Evolutionary conservation across 2,888 invertebrate genomes (phyloP).

Genomic region (Heliothis peltigera): DNA sequence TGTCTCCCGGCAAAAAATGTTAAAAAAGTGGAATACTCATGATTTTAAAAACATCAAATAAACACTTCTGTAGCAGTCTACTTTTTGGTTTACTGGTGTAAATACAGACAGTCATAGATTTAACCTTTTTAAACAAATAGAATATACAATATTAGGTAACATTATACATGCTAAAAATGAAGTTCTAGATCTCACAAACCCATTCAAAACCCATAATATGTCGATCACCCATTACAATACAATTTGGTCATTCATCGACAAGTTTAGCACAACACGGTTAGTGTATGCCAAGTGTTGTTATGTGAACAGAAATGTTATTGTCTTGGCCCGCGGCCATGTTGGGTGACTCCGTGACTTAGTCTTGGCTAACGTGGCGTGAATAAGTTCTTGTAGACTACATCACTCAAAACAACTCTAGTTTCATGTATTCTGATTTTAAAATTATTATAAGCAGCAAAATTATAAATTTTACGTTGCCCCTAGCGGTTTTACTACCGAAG

Average conservation of each 20-base stretch:
- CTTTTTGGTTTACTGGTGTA: no score
- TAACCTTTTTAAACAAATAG: not conserved
- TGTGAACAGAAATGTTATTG: constrained; percentile 63
- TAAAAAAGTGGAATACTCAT: constrained; percentile 9
- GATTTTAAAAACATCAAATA: constrained; percentile 16
- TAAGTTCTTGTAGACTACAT: constrained; percentile 42
- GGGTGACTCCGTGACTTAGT: constrained; percentile 46
- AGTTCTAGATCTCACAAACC: not conserved
- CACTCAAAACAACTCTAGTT: no score
- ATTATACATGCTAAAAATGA: not conserved
- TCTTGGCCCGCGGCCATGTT: constrained; percentile 62
- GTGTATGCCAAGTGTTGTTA: constrained; percentile 62
- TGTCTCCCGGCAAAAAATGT: constrained; percentile 8
- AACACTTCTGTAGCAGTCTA: constrained; percentile 7
- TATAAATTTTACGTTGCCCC: not conserved
- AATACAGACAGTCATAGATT: no score
- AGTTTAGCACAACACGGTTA: constrained; percentile 41
- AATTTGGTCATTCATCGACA: constrained; percentile 40
- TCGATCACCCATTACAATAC: constrained; percentile 3
- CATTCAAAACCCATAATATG: not conserved
- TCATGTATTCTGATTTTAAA: constrained; percentile 38
- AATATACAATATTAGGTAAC: not conserved
- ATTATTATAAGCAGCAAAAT: not conserved
- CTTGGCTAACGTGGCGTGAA: constrained; percentile 40
- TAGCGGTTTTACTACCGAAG: no score